Conservation (phyloP, 2,113 vertebrate genomes). For the Phoenicopterus ruber region DNA sequence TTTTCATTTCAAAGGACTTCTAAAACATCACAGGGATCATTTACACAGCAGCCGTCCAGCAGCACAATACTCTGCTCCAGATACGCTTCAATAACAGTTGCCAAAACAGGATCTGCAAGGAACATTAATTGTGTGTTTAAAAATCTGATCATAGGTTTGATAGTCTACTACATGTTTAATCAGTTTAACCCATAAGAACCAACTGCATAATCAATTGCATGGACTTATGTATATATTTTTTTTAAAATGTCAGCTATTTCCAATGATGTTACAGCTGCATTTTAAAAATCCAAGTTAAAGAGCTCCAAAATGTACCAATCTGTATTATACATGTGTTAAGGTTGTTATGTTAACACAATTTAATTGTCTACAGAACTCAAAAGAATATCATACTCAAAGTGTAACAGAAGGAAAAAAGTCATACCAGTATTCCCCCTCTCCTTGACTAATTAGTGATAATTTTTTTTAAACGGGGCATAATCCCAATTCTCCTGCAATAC, state of each 20-base stretch:
- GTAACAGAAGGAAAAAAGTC: not conserved
- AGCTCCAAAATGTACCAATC: not conserved
- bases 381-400: not conserved
- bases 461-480: not conserved
- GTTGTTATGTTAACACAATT: not conserved
- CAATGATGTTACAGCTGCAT: not conserved
- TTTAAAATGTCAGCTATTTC: not conserved
- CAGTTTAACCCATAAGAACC: not conserved
- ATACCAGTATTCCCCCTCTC: not conserved
- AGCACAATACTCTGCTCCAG: not conserved
- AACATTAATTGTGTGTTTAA: not conserved
- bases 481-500: not conserved
- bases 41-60: not conserved
- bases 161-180: not conserved
- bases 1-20: constrained; percentile 27
- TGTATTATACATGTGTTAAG: not conserved
- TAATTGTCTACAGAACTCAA: not conserved
- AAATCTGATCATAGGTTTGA: not conserved
- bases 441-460: not conserved
- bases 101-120: not conserved
- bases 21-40: not conserved
- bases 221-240: not conserved
- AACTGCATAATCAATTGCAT: not conserved
- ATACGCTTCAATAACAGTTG: not conserved
- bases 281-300: not conserved